Evolutionary conservation across 2,888 invertebrate species (phyloP).

Genomic region (Amphipoea lucens): DNA sequence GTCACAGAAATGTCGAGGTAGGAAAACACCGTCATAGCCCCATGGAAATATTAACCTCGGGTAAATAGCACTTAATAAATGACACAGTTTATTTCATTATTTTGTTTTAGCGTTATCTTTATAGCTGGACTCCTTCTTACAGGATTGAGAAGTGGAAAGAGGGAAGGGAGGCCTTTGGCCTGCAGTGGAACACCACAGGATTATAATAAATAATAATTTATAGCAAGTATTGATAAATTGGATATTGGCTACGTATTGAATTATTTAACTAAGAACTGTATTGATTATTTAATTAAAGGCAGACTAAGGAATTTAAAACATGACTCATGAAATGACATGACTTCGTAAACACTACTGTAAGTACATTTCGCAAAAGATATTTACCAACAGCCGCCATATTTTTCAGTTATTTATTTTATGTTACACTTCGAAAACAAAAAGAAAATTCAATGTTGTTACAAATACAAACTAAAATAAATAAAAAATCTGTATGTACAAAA

Average conservation of each 20-base stretch:
- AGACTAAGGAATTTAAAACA: not conserved
- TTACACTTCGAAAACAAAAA: constrained; percentile 17
- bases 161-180: not conserved
- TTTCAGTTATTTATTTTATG: constrained; percentile 5
- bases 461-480: constrained; percentile 67
- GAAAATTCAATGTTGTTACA: constrained; percentile 1
- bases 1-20: not conserved
- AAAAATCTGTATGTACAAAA: constrained; percentile 71
- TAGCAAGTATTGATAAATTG: not conserved
- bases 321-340: not conserved
- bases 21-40: not conserved
- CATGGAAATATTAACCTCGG: not conserved
- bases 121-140: no score
- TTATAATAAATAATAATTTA: not conserved
- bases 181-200: not conserved
- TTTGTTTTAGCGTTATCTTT: no score
- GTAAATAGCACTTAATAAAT: not conserved
- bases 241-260: not conserved
- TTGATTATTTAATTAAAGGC: not conserved
- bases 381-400: constrained; percentile 44
- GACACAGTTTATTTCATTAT: not conserved
- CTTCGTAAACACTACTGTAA: not conserved
- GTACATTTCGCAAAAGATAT: constrained; percentile 11
- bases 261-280: no score
- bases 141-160: not conserved